These are phyloP conservation scores for Allobates femoralis DNA, from an alignment of 2,797 vertebrate genomes.

Conservation along the genomic window DNA sequence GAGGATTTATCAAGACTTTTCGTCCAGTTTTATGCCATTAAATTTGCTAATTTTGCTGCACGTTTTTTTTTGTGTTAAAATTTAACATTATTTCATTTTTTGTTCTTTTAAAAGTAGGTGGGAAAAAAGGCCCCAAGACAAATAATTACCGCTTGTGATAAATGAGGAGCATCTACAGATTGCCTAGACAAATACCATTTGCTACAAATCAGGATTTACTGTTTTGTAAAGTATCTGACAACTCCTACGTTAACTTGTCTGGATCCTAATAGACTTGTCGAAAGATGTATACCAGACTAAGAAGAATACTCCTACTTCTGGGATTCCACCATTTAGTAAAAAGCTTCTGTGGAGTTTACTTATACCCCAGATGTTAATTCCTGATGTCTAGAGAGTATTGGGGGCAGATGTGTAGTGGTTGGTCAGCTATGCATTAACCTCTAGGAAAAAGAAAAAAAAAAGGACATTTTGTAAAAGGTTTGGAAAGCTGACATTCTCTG, in stretches of 20 bases:
- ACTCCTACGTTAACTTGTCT: background rate
- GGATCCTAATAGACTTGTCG: background rate
- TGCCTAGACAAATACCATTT: no score
- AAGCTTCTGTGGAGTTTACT: background rate
- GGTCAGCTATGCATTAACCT: background rate
- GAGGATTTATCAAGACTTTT: no score
- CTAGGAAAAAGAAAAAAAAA: background rate
- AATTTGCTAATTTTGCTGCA: no score
- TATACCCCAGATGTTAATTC: background rate
- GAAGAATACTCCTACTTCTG: background rate
- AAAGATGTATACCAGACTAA: background rate
- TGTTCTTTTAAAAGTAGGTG: no score
- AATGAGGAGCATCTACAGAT: no score
- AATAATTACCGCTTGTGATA: no score
- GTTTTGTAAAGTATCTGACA: background rate
- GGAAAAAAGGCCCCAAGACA: no score
- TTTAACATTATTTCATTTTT: no score
- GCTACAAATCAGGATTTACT: no score
- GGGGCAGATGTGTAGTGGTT: background rate
- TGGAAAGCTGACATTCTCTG: background rate
- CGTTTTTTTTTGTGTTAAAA: no score
- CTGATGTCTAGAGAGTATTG: background rate
- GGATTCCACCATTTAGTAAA: background rate
- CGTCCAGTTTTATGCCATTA: no score
- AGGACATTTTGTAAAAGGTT: background rate